Percentiles rank a stretch among this genome's conserved stretches.
Evolutionary conservation across 2,113 vertebrate genomes (phyloP).

Genomic region (Gnathonemus echidnorhynchus): DNA sequence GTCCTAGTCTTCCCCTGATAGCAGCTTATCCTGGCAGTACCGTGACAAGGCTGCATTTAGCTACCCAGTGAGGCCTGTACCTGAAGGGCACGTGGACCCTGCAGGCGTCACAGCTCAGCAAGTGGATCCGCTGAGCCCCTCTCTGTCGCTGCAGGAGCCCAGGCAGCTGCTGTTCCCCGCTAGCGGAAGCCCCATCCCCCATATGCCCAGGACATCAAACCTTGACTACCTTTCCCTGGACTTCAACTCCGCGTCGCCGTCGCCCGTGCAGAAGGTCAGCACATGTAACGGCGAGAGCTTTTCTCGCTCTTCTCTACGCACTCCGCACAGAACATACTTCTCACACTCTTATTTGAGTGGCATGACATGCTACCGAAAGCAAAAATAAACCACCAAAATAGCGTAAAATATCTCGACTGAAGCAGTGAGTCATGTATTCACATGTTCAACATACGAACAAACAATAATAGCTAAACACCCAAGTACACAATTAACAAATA

Average conservation of each 20-base stretch:
- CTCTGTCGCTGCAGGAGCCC: conserved; percentile 57
- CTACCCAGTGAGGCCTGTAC: neutral
- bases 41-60: neutral
- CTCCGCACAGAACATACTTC: neutral
- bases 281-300: neutral
- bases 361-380: neutral
- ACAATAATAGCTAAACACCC: neutral
- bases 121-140: neutral
- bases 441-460: neutral
- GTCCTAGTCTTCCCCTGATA: neutral
- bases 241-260: conserved; percentile 86
- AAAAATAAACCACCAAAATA: neutral
- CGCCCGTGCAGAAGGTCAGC: conserved; percentile 83
- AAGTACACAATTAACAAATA: neutral
- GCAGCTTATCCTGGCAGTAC: neutral
- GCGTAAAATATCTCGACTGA: neutral
- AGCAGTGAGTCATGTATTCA: neutral
- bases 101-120: neutral
- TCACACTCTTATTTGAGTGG: neutral
- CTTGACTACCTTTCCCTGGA: conserved; percentile 92
- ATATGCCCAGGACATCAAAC: conserved; percentile 68
- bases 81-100: neutral
- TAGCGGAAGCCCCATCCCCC: conserved; percentile 53
- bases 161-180: conserved; percentile 51
- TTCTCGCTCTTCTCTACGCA: neutral